phyloP scores from a whole-genome alignment of 2,888 invertebrate genomes.

The Synergus laeviventris region DNA sequence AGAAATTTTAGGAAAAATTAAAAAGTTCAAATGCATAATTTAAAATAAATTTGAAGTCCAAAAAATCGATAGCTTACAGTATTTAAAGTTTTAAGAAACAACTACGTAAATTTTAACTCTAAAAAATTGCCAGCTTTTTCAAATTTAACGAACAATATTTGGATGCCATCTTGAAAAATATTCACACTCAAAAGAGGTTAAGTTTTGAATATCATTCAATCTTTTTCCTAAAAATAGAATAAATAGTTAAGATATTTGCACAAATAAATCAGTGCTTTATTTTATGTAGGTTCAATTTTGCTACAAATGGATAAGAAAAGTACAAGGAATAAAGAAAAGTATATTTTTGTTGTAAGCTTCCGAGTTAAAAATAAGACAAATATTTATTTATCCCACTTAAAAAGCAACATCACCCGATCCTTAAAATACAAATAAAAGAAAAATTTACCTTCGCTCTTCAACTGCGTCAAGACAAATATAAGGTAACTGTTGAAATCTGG shows the following conservation, averaged over 20 bases:
- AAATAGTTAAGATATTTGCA: background rate
- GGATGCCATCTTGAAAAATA: slow-evolving; percentile 2
- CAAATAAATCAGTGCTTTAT: background rate
- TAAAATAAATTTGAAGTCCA: too few relatives aligned
- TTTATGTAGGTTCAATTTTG: background rate
- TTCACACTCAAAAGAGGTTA: background rate
- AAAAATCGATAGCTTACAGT: too few relatives aligned
- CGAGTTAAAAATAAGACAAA: too few relatives aligned
- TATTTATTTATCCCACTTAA: background rate
- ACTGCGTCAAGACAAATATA: slow-evolving; percentile 97
- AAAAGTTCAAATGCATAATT: too few relatives aligned
- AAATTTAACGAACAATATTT: slow-evolving; percentile 3
- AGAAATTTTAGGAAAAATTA: too few relatives aligned
- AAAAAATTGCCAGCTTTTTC: background rate
- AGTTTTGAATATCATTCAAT: background rate
- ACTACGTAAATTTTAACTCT: background rate
- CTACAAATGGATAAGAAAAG: background rate
- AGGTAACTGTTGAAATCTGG: slow-evolving; percentile 99
- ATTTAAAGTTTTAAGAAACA: too few relatives aligned
- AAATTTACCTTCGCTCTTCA: slow-evolving; percentile 86
- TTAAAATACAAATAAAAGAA: slow-evolving; percentile 46
- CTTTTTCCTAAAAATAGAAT: background rate
- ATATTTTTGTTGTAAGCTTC: background rate
- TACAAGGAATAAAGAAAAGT: background rate
- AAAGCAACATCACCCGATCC: background rate